Evolutionary conservation across 2,797 vertebrate species (phyloP).

Genomic region (Thunnus albacares): DNA sequence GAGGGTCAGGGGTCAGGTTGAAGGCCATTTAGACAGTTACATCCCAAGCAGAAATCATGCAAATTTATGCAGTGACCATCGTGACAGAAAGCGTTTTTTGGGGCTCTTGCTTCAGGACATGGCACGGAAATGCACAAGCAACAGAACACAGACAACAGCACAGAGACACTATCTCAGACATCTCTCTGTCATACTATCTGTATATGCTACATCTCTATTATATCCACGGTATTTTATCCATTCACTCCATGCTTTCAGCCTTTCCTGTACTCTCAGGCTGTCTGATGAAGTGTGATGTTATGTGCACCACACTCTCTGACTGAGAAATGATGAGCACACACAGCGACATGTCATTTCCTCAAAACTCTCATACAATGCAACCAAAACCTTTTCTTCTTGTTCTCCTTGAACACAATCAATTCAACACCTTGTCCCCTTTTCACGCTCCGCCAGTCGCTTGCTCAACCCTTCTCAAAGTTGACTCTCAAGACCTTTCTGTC

Average conservation of each 20-base stretch:
- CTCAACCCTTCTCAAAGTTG: constrained; percentile 4
- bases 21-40: constrained; percentile 69
- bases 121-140: constrained; percentile 68
- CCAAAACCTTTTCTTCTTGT: constrained; percentile 15
- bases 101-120: constrained; percentile 56
- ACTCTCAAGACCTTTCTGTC: constrained; percentile 32
- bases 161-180: constrained; percentile 70
- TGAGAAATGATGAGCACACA: constrained; percentile 51
- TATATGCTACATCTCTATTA: constrained; percentile 88
- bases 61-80: constrained; percentile 59
- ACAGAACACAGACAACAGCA: constrained; percentile 69
- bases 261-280: constrained; percentile 49
- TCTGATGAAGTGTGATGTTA: constrained; percentile 49
- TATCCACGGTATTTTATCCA: constrained; percentile 37
- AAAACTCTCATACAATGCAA: constrained; percentile 47
- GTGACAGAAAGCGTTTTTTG: constrained; percentile 53
- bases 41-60: constrained; percentile 78
- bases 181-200: constrained; percentile 75
- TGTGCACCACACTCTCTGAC: constrained; percentile 34
- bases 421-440: constrained; percentile 27
- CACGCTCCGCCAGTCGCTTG: constrained; percentile 10
- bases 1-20: constrained; percentile 58
- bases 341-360: constrained; percentile 45
- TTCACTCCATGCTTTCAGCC: constrained; percentile 35
- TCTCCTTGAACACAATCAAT: constrained; percentile 33